Evolutionary conservation across 2,797 vertebrate species (phyloP).

Genomic region (Prunella strophiata): DNA sequence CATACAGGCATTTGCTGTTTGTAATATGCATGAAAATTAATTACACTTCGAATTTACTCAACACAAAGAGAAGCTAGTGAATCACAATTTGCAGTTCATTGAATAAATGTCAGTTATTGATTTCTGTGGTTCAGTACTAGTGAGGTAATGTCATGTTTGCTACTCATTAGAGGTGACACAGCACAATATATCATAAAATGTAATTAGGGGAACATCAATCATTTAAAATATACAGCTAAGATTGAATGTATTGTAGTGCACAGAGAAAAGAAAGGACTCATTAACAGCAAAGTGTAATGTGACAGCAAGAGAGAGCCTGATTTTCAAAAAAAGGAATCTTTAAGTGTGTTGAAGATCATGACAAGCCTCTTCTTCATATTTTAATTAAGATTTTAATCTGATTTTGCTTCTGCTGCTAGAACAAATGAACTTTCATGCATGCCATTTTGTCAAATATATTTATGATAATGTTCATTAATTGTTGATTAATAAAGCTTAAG

Average conservation of each 20-base stretch:
- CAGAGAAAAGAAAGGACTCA: slow-evolving; percentile 54
- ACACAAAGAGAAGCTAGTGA: slow-evolving; percentile 70
- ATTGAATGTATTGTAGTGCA: slow-evolving; percentile 65
- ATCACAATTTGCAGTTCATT: slow-evolving; percentile 76
- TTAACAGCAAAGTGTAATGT: slow-evolving; percentile 48
- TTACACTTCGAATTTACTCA: slow-evolving; percentile 71
- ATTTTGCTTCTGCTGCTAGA: slow-evolving; percentile 23
- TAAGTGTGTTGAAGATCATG: slow-evolving; percentile 9
- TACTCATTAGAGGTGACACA: slow-evolving; percentile 57
- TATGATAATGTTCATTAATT: slow-evolving; percentile 30
- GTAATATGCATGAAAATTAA: slow-evolving; percentile 68
- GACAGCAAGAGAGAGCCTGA: slow-evolving; percentile 34
- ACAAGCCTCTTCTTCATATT: slow-evolving; percentile 41
- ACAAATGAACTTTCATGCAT: slow-evolving; percentile 24
- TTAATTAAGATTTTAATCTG: slow-evolving; percentile 66
- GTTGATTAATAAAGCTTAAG: slow-evolving; percentile 12
- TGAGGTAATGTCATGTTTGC: slow-evolving; percentile 66
- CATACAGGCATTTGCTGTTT: not conserved
- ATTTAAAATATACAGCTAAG: slow-evolving; percentile 55
- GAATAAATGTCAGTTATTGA: slow-evolving; percentile 77
- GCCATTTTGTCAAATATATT: slow-evolving; percentile 29
- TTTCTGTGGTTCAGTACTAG: slow-evolving; percentile 57
- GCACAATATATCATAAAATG: slow-evolving; percentile 59
- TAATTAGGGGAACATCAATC: slow-evolving; percentile 70
- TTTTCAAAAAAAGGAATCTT: slow-evolving; percentile 38